Conservation (phyloP, 2,888 invertebrate genomes). For the Agrochola circellaris region DNA sequence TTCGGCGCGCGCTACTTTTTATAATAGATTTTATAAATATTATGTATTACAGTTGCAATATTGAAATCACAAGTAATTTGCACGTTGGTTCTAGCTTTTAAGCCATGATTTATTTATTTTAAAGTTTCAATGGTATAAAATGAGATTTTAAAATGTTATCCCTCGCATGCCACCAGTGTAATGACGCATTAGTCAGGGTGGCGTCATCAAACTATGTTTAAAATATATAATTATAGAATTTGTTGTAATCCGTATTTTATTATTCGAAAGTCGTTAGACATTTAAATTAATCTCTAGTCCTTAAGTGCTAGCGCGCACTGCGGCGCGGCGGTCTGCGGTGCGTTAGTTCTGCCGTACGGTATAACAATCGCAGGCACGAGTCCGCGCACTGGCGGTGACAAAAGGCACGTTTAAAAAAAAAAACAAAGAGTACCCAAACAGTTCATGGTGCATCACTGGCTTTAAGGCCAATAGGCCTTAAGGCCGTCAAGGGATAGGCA, state of each 20-base stretch:
- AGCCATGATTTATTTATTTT: conserved; percentile 31
- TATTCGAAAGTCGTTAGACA: conserved; percentile 15
- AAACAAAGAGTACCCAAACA: no score
- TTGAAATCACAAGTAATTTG: conserved; percentile 55
- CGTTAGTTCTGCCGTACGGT: no score
- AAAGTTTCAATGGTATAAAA: conserved; percentile 27
- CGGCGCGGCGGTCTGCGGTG: not conserved
- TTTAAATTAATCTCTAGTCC: not conserved
- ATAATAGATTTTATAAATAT: conserved; percentile 65
- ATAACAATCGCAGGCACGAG: no score
- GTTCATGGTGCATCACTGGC: no score
- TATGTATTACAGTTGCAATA: conserved; percentile 55
- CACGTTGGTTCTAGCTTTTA: conserved; percentile 50
- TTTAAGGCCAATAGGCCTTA: no score
- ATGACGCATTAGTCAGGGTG: conserved; percentile 18
- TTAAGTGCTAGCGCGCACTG: not conserved
- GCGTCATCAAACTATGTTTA: conserved; percentile 32
- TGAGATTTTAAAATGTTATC: conserved; percentile 48
- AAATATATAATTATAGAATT: conserved; percentile 37
- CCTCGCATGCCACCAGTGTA: conserved; percentile 10
- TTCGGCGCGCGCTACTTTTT: conserved; percentile 55
- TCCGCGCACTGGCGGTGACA: no score
- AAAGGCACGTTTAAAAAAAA: no score
- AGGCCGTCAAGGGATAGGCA: no score
- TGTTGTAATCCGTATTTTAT: conserved; percentile 52